Conservation (phyloP, 2,888 invertebrate species). For the Cephus spinipes region DNA sequence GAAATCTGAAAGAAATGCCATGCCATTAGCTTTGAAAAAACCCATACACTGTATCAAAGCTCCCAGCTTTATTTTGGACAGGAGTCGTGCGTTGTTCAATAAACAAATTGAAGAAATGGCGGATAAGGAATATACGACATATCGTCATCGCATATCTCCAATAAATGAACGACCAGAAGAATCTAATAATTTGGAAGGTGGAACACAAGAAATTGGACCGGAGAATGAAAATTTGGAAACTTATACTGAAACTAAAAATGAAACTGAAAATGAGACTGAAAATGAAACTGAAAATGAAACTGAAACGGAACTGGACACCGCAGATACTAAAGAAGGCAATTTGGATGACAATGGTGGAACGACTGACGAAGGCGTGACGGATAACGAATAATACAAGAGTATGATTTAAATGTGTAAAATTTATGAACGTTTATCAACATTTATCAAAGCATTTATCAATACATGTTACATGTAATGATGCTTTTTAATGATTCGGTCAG, state of each 20-base stretch:
- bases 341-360: neutral
- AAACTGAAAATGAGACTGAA: neutral
- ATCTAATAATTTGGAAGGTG: neutral
- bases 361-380: neutral
- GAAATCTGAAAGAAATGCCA: neutral
- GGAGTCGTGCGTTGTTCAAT: slow-evolving; percentile 36
- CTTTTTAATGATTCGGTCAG: neutral
- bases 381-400: neutral
- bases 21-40: slow-evolving; percentile 7
- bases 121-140: slow-evolving; percentile 37
- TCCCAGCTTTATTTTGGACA: slow-evolving; percentile 39
- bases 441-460: neutral
- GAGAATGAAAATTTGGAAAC: neutral
- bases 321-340: neutral
- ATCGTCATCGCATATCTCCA: slow-evolving; percentile 34
- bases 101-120: slow-evolving; percentile 38
- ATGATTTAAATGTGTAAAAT: neutral
- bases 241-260: neutral
- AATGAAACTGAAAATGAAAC: slow-evolving; percentile 7
- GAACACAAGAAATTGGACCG: neutral
- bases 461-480: neutral
- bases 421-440: neutral
- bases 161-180: neutral
- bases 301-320: neutral
- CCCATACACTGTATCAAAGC: slow-evolving; percentile 36